Base-by-base conservation (phyloP, 2,113 vertebrate species). In the Erythrolamprus reginae region DNA sequence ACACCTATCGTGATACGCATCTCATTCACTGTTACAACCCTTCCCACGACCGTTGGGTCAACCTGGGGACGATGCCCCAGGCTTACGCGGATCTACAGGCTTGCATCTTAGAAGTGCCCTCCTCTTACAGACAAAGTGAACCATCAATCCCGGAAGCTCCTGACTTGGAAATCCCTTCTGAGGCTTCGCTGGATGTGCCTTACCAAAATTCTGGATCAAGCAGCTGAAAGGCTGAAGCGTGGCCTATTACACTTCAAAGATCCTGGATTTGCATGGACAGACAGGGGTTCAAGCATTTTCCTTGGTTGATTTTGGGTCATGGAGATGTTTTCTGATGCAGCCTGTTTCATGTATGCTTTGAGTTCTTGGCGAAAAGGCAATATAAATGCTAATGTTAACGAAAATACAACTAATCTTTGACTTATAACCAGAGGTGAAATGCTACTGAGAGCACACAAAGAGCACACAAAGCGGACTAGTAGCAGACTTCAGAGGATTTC, bases 11-110 rank as follows among this genome's bases (percentile, higher is more conserved):
- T 50, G 95, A 97, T 42, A 97, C 96, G 0, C 96, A 98, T 70
- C 88, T 98, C 91, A 95, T 98, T 87, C 97, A 98, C 0, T 96
- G 97, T 86, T 98, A 98, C 52, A 96, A 95, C 86, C 97, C 97
- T 0, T 96, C 93, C 7, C 85, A 92, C 7, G 94, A 95, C 56
- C 95, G 97, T 33, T 98, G 97, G 98, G 95, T 98, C 51, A 97
- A 95, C 4, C 92, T 98, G 1, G 98, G 98, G 70, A 95, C 96
- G 10, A 93, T 98, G 92, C 97, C 96, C 0, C 93, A 89, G 51
- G 95, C 96, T 23, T 95, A 95, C 19, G 95, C 96, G 0, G 96
- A 97, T 92, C 96, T 97, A 82, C 94, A 95, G 23, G 97, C 96
- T 70, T 97, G 96, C 38, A n/a, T 95, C 47, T 90, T 97, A 91